Evolutionary conservation across 2,113 vertebrate species (phyloP).

Genomic region (Vulpes ferrilata): DNA sequence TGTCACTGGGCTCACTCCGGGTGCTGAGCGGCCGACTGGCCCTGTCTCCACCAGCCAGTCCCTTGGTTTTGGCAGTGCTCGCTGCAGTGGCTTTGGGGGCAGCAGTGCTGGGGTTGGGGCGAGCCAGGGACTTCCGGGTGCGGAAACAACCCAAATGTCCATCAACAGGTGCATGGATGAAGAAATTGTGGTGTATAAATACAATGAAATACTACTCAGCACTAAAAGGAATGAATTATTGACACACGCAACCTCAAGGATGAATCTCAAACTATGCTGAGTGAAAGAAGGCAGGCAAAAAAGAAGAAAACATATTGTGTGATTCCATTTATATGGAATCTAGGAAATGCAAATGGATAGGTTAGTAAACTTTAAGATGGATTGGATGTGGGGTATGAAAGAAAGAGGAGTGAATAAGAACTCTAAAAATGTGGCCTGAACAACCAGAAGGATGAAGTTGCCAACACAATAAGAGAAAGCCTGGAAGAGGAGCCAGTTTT

Average conservation of each 20-base stretch:
- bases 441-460: not conserved
- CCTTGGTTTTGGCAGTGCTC: no score
- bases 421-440: slow-evolving; percentile 32
- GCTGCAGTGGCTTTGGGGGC: no score
- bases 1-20: no score
- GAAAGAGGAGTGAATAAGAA: not conserved
- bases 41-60: no score
- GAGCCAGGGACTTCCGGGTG: no score
- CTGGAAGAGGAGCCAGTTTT: not conserved
- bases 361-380: not conserved
- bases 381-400: not conserved
- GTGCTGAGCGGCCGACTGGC: no score
- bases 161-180: not conserved
- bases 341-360: slow-evolving; percentile 16
- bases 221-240: not conserved
- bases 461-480: not conserved
- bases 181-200: not conserved
- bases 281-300: not conserved
- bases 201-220: not conserved
- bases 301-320: not conserved
- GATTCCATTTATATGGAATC: not conserved
- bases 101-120: no score
- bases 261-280: slow-evolving; percentile 4
- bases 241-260: not conserved
- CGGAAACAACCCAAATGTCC: not conserved